Percentiles rank a stretch among this genome's conserved stretches.
Evolutionary conservation across 2,113 vertebrate genomes (phyloP).

Genomic region (Spermophilus dauricus): DNA sequence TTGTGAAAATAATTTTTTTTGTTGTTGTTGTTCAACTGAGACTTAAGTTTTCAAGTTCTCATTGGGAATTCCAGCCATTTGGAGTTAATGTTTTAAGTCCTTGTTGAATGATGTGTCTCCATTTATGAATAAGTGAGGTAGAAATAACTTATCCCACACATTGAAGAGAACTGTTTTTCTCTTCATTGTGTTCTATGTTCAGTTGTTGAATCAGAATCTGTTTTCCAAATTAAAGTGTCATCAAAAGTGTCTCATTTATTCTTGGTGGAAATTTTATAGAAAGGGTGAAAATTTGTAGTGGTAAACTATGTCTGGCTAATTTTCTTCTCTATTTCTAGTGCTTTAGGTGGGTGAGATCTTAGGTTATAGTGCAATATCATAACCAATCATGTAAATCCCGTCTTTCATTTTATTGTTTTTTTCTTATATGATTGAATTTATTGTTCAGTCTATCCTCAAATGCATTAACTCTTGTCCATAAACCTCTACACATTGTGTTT

Average conservation of each 20-base stretch:
- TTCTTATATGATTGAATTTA: not conserved
- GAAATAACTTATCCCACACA: not conserved
- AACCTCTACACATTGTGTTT: not conserved
- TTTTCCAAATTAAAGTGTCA: constrained; percentile 12
- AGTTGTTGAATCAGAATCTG: constrained; percentile 36
- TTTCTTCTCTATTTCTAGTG: constrained; percentile 3
- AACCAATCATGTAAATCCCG: not conserved
- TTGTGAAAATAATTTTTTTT: not conserved
- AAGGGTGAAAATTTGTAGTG: not conserved
- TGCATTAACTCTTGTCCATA: not conserved
- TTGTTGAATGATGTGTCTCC: not conserved
- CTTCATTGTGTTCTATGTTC: not conserved
- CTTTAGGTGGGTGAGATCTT: not conserved
- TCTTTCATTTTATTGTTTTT: not conserved
- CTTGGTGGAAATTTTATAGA: constrained; percentile 44
- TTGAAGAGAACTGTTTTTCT: not conserved
- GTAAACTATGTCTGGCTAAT: constrained; percentile 8
- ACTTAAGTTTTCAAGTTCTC: not conserved
- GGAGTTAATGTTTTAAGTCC: not conserved
- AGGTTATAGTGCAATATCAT: not conserved
- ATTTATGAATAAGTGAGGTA: not conserved
- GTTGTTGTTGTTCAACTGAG: not conserved
- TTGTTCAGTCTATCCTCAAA: not conserved
- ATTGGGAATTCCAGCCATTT: constrained; percentile 23
- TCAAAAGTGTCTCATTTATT: constrained; percentile 43